phyloP scores from a whole-genome alignment of 2,888 invertebrate species.

The Bhutanitis thaidina region DNA sequence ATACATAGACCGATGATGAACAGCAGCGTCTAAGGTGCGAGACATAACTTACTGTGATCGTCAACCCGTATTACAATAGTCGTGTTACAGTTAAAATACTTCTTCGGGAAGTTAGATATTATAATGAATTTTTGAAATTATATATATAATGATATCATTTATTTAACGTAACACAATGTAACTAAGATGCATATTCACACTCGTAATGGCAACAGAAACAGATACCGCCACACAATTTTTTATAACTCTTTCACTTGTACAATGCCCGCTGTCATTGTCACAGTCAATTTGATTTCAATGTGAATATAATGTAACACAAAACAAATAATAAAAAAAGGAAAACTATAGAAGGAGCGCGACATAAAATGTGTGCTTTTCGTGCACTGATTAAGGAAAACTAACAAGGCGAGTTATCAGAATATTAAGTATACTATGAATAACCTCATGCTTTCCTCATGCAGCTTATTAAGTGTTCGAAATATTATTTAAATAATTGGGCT shows the following conservation, averaged over 20 bases:
- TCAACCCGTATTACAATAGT: no score
- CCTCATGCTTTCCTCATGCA: slow-evolving; percentile 18
- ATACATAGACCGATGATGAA: no score
- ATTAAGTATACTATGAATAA: slow-evolving; percentile 10
- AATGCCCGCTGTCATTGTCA: not conserved
- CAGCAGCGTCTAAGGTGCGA: no score
- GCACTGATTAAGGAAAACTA: slow-evolving; percentile 19
- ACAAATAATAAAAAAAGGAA: no score
- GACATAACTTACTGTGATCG: no score
- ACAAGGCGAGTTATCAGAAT: not conserved
- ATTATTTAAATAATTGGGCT: no score
- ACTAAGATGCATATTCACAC: not conserved
- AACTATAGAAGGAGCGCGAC: slow-evolving; percentile 8
- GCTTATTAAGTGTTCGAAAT: not conserved
- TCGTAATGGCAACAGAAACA: not conserved
- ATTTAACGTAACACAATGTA: no score
- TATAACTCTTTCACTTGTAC: not conserved
- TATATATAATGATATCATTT: no score
- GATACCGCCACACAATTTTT: not conserved
- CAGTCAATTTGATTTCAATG: no score
- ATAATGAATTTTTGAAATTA: not conserved
- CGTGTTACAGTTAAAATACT: no score
- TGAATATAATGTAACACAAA: no score
- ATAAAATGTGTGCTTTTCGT: slow-evolving; percentile 4
- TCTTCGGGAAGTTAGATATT: no score